Evolutionary conservation across 2,888 invertebrate genomes (phyloP).

Genomic region (Nomada ferruginata): DNA sequence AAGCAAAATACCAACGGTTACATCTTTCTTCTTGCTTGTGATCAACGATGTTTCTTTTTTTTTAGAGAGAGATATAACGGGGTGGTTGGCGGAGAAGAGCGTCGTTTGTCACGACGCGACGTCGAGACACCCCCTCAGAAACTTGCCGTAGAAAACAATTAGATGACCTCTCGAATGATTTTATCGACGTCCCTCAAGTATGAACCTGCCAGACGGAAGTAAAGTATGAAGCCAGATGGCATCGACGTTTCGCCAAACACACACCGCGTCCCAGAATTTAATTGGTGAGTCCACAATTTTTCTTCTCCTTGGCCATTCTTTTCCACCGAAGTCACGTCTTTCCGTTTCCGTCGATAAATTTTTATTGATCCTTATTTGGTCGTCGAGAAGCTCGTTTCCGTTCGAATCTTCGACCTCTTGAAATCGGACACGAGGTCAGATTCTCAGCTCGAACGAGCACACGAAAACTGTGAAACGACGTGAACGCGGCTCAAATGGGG

Average conservation of each 20-base stretch:
- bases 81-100: conserved; percentile 6
- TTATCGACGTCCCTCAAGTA: conserved; percentile 59
- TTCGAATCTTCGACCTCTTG: neutral
- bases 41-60: neutral
- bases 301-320: conserved; percentile 11
- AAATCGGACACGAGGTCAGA: neutral
- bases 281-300: conserved; percentile 49
- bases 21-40: neutral
- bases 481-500: neutral
- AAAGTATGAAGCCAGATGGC: conserved; percentile 58
- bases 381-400: neutral
- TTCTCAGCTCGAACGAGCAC: conserved; percentile 5
- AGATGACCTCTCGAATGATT: conserved; percentile 67
- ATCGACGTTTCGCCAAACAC: conserved; percentile 43
- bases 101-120: conserved; percentile 62
- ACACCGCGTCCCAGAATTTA: conserved; percentile 44
- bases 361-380: conserved; percentile 27
- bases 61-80: neutral
- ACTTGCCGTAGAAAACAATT: conserved; percentile 63
- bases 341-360: neutral
- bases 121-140: conserved; percentile 41
- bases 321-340: conserved; percentile 18
- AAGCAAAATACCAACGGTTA: neutral
- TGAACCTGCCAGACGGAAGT: conserved; percentile 20
- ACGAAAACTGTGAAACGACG: conserved; percentile 17